These are phyloP conservation scores for Amphiprion ocellaris DNA, from an alignment of 2,113 vertebrate genomes.

Conservation along the genomic window DNA sequence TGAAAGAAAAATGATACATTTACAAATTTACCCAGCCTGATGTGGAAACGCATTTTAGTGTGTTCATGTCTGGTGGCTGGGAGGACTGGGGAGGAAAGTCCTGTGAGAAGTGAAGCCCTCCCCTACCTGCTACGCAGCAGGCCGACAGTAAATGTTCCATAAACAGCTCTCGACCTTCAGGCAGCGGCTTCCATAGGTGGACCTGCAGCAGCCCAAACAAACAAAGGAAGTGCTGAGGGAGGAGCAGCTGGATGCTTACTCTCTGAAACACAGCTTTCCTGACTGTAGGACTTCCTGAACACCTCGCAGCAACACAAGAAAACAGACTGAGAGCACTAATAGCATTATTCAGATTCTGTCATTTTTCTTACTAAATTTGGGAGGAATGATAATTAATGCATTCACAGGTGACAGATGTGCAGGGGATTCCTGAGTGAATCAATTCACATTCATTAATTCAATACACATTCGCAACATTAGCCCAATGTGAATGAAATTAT, in stretches of 20 bases:
- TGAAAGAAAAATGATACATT: neutral
- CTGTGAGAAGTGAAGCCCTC: conserved; percentile 28
- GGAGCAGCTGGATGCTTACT: conserved; percentile 25
- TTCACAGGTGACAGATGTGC: conserved; percentile 16
- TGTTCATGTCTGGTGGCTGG: conserved; percentile 66
- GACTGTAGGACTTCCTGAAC: conserved; percentile 44
- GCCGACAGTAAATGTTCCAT: conserved; percentile 21
- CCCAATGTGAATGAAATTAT: conserved; percentile 58
- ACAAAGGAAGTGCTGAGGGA: conserved; percentile 51
- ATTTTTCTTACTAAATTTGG: conserved; percentile 2
- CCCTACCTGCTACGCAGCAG: conserved; percentile 6
- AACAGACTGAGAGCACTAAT: conserved; percentile 2
- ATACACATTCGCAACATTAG: conserved; percentile 59
- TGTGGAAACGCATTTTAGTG: neutral
- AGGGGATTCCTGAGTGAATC: conserved; percentile 28
- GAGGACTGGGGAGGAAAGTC: conserved; percentile 43
- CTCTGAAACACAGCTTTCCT: conserved; percentile 23
- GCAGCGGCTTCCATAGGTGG: conserved; percentile 32
- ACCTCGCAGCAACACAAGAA: conserved; percentile 32
- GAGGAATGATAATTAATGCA: conserved; percentile 33
- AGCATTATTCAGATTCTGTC: conserved; percentile 11
- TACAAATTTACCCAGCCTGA: neutral
- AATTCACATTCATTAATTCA: conserved; percentile 62
- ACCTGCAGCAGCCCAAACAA: conserved; percentile 36
- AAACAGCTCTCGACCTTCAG: conserved; percentile 33